Percentiles rank a stretch among this genome's conserved stretches.
phyloP scores from a whole-genome alignment of 2,888 invertebrate genomes.

The Torymus tubicola region DNA sequence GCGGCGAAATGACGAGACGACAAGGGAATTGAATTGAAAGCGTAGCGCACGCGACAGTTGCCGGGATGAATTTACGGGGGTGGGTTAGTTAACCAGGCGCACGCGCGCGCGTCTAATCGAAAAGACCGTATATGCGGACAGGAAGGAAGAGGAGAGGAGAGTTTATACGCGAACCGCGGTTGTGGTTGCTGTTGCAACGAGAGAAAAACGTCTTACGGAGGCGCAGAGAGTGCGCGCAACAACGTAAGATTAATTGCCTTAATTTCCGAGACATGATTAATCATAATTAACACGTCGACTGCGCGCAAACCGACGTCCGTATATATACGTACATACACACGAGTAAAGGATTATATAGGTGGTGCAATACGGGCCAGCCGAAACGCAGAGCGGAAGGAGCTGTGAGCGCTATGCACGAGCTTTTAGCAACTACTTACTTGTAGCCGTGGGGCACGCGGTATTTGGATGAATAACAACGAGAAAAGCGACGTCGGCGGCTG shows the following conservation, averaged over 20 bases:
- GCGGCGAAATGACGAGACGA: constrained; percentile 34
- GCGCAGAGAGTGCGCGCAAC: constrained; percentile 42
- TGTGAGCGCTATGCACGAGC: no score
- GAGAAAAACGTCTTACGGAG: constrained; percentile 54
- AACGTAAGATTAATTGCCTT: constrained; percentile 73
- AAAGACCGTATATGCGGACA: constrained; percentile 55
- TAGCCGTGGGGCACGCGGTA: no score
- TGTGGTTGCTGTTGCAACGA: constrained; percentile 42
- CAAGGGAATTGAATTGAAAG: constrained; percentile 50
- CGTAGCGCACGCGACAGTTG: background rate
- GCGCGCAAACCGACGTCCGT: constrained; percentile 37
- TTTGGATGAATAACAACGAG: constrained; percentile 32
- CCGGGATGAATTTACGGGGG: constrained; percentile 16
- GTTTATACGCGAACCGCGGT: constrained; percentile 51
- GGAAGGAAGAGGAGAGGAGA: constrained; percentile 14
- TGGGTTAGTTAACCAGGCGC: background rate
- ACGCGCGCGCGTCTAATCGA: constrained; percentile 61
- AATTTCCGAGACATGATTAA: constrained; percentile 74
- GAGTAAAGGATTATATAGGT: no score
- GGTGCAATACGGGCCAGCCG: no score
- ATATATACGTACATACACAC: background rate
- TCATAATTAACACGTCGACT: constrained; percentile 72
- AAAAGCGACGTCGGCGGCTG: background rate
- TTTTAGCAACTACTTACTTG: no score
- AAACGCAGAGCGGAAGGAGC: no score